Evolutionary conservation across 2,888 invertebrate genomes (phyloP).

Genomic region (Thymelicus lineola): DNA sequence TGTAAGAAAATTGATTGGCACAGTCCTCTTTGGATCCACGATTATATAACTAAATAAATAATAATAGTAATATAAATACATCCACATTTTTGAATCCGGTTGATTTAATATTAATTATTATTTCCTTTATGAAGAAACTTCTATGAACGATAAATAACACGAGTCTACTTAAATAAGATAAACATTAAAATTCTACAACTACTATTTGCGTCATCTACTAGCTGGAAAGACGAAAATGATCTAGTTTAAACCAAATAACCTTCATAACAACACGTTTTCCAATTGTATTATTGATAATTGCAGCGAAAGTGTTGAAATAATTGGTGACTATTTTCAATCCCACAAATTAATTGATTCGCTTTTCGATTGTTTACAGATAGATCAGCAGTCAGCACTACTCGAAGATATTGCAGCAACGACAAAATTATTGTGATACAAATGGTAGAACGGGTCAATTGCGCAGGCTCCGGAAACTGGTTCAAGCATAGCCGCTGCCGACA

Average conservation of each 20-base stretch:
- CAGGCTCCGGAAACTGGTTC: constrained; percentile 45
- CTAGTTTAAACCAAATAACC: neutral
- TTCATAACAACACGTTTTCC: neutral
- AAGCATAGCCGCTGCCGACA: constrained; percentile 39
- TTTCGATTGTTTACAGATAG: constrained; percentile 25
- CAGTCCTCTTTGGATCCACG: too few species aligned
- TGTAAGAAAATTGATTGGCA: neutral
- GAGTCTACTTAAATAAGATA: neutral
- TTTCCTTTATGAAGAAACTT: neutral
- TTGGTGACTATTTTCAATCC: neutral
- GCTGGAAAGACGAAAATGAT: neutral
- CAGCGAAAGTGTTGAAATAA: neutral
- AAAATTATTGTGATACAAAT: constrained; percentile 13
- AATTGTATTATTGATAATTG: neutral
- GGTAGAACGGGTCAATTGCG: constrained; percentile 42
- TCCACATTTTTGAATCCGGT: neutral
- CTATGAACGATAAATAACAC: neutral
- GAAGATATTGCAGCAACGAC: constrained; percentile 16
- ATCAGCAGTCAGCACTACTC: constrained; percentile 10
- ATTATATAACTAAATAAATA: too few species aligned
- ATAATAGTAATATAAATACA: neutral
- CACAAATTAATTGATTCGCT: neutral
- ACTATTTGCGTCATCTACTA: neutral
- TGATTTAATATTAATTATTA: neutral
- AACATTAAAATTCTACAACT: neutral